These are phyloP conservation scores for Sinocyclocheilus grahami DNA, from an alignment of 2,113 vertebrate species.

Conservation along the genomic window DNA sequence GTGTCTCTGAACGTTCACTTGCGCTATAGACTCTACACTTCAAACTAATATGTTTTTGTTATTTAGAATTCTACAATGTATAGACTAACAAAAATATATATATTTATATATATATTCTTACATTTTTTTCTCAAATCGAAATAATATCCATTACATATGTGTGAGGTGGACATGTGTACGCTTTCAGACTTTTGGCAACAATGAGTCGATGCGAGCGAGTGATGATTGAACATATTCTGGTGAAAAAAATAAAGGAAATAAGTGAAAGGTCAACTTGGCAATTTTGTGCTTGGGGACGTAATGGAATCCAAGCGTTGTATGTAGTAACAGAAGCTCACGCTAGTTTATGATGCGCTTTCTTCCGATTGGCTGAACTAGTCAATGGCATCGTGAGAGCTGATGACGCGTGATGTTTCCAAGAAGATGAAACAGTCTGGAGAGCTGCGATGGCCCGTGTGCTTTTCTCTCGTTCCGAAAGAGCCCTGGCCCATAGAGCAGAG, in stretches of 20 bases:
- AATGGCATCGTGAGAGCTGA: slow-evolving; percentile 18
- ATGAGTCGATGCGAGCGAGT: neutral
- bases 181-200: slow-evolving; percentile 53
- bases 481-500: slow-evolving; percentile 31
- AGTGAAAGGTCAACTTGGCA: slow-evolving; percentile 37
- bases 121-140: slow-evolving; percentile 80
- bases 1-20: slow-evolving; percentile 71
- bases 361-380: slow-evolving; percentile 39
- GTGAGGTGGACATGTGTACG: slow-evolving; percentile 48
- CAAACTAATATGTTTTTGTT: slow-evolving; percentile 78
- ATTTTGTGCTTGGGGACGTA: slow-evolving; percentile 13
- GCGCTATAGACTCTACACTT: slow-evolving; percentile 81
- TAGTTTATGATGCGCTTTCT: neutral
- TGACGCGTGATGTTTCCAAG: slow-evolving; percentile 3
- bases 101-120: slow-evolving; percentile 71
- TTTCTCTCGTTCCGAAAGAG: slow-evolving; percentile 40
- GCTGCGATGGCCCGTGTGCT: slow-evolving; percentile 37
- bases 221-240: neutral
- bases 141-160: slow-evolving; percentile 56
- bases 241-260: slow-evolving; percentile 15
- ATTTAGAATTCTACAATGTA: slow-evolving; percentile 87
- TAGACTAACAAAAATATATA: slow-evolving; percentile 87
- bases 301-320: slow-evolving; percentile 13
- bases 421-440: slow-evolving; percentile 30
- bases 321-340: slow-evolving; percentile 8